Base-by-base conservation (phyloP, 2,113 vertebrate species). In the Nothoprocta perdicaria region DNA sequence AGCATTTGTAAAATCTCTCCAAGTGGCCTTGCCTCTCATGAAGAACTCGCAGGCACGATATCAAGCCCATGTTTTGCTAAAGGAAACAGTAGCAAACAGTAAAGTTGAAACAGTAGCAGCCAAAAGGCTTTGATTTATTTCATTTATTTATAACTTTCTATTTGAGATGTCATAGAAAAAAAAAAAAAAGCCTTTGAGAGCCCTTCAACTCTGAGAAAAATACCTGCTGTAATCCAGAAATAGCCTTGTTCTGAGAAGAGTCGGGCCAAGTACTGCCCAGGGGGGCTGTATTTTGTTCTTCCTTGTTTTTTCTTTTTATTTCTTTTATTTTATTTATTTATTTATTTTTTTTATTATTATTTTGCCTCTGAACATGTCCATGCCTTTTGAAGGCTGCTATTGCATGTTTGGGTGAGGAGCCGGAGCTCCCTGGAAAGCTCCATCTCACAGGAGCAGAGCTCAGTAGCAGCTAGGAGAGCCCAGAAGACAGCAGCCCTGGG, bases 141-240 rank as follows among this genome's bases (percentile, higher is more conserved):
- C 33, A 88, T 95, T 95, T 95, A 94, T 91, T 96, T 96, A 95
- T 94, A 89, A 92, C 87, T 94, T 84, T 79, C 84, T 52, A 27
- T 80, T 52, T 95, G 84, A 93, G 93, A 93, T 77, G 43, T 77
- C 72, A 52, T 46, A 67, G 41, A 15, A 2, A 33, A 41, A 66
- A 41, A 53, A 61, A 66, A 29, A 16, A 0, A 61, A 88, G 61
- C 46, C 52, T 92, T 68, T 48, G 81, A 89, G 89, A 93, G 60
- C 27, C 22, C 61, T 96, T 95, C 65, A 88, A 35, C 53, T 89
- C 48, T 48, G 48, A 15, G 45, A 77, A 93, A 89, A 60, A 72
- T 68, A 92, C 85, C 73, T 92, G 69, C 65, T 92, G 76, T 85
- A 89, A 40, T 87, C 72, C 63, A 87, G 84, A 78, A 92, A 80